phyloP scores from a whole-genome alignment of 2,113 vertebrate genomes.

The Bubalus kerabau region DNA sequence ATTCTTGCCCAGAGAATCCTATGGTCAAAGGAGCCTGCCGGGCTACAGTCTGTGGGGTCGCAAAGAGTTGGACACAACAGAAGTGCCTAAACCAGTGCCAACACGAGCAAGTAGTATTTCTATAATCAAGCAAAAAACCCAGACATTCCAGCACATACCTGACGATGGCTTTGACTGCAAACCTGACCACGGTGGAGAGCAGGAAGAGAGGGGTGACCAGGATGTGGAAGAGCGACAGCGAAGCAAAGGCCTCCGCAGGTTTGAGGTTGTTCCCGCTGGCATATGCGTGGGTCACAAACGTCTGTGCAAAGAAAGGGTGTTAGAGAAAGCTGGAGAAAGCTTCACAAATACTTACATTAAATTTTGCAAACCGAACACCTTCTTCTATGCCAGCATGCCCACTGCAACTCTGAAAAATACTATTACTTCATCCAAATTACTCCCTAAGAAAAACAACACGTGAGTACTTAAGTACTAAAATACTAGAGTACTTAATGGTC shows the following conservation, averaged over 20 bases:
- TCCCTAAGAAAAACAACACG: neutral
- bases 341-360: neutral
- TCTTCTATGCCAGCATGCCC: neutral
- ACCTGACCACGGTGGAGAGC: conserved; percentile 96
- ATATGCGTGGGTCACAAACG: conserved; percentile 88
- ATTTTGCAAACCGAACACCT: neutral
- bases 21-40: neutral
- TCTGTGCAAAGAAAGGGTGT: conserved; percentile 77
- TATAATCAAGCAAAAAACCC: neutral
- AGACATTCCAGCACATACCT: conserved; percentile 80
- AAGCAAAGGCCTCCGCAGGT: conserved; percentile 91
- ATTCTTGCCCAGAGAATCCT: neutral
- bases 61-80: neutral
- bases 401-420: neutral
- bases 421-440: neutral
- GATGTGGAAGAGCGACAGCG: conserved; percentile 94
- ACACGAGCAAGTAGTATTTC: neutral
- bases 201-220: conserved; percentile 96
- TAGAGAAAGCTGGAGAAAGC: neutral
- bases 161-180: conserved; percentile 95
- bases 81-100: neutral
- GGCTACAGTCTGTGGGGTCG: neutral
- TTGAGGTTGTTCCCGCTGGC: conserved; percentile 73
- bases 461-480: neutral
- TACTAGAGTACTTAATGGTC: neutral